A percentile compares a stretch with the other conserved stretches of the same genome.
phyloP scores from a whole-genome alignment of 2,113 vertebrate genomes.

The Irena cyanogastra region DNA sequence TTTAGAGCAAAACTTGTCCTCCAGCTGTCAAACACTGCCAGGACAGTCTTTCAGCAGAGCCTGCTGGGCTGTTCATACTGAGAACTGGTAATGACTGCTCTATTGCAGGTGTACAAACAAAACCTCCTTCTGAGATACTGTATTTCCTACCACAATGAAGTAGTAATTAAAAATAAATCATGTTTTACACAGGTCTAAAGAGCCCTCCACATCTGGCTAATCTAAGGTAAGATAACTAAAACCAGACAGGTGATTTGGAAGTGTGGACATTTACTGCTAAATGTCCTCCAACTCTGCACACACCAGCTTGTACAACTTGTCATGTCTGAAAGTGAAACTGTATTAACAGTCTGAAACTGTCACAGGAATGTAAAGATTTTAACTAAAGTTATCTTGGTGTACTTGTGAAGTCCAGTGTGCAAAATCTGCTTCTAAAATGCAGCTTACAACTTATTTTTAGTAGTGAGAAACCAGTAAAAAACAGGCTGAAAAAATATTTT shows the following conservation, averaged over 20 bases:
- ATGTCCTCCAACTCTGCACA: not conserved
- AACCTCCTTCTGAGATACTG: not conserved
- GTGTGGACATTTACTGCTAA: not conserved
- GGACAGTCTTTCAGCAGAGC: not conserved
- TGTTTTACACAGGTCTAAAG: not conserved
- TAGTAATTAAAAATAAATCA: not conserved
- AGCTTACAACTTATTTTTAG: not conserved
- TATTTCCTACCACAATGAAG: not conserved
- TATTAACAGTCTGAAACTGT: not conserved
- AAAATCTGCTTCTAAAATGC: not conserved
- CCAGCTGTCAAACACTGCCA: not conserved
- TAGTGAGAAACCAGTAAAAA: not conserved
- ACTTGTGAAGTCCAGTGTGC: not conserved
- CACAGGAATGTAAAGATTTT: not conserved
- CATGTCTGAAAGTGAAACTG: not conserved
- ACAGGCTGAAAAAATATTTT: not conserved
- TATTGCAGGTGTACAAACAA: not conserved
- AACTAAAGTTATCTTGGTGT: not conserved
- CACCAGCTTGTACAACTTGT: not conserved
- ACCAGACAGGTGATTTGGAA: not conserved
- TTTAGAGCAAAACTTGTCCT: not conserved
- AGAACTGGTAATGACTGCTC: not conserved
- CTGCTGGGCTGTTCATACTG: not conserved
- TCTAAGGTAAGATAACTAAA: not conserved
- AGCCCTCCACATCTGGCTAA: not conserved